Evolutionary conservation across 2,113 vertebrate genomes (phyloP), one percentile per base, ranked within the genome.

Genomic region (Cyphomyrus discorhynchus): DNA sequence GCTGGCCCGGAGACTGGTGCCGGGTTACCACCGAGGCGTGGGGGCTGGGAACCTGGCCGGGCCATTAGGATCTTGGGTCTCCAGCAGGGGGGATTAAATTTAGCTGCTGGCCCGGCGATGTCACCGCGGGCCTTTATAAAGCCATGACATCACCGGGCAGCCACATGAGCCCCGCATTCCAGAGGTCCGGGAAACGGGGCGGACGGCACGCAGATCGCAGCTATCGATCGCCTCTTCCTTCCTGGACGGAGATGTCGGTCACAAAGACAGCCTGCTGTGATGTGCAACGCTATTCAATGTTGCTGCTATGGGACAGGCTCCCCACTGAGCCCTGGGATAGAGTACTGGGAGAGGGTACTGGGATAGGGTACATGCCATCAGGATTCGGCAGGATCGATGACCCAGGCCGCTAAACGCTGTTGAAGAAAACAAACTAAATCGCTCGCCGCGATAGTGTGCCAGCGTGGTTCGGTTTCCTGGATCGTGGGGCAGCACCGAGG

Each of bases 51-150:
- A 90, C 89, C 88, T n/a, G 82, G 92, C 91, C 91, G 87, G 90
- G 93, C 95, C 95, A 95, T 95, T 95, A 95, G 93, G 94, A 94
- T 94, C 94, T 92, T 92, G 92, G 93, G 93, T 94, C 94, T 95
- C 94, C 93, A 94, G 93, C 92, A 93, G 91, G 93, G 82, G 94
- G 94, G 95, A 96, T 95, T 96, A 96, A 95, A 96, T 96, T 96
- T 96, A 96, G 95, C 94, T 92, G 92, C 91, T 94, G 92, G 94
- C 92, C 91, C n/a, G 85, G 91, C 91, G 91, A 94, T 94, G 93
- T 94, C 93, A 94, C 94, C 93, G 93, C 92, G 93, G n/a, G 93
- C 95, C 95, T 96, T 96, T 96, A 94, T 95, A 95, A 95, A 96
- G 94, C 95, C 91, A 95, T 96, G 95, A 96, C 95, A 95, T 96